Evolutionary conservation across 2,113 vertebrate species (phyloP).

Genomic region (Pheucticus melanocephalus): DNA sequence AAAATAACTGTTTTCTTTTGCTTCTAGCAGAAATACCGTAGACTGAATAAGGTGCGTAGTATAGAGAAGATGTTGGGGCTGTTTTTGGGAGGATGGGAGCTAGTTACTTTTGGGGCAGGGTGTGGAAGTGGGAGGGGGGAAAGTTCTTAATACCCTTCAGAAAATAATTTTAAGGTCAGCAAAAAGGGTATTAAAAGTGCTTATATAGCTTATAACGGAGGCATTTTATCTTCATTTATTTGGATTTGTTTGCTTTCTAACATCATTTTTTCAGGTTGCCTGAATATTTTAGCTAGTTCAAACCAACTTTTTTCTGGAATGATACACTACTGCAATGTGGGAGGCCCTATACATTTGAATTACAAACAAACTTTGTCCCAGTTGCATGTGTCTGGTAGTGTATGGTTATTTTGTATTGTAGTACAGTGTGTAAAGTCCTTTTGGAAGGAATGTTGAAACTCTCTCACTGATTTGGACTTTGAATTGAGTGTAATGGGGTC

Average conservation of each 20-base stretch:
- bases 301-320: neutral
- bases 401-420: neutral
- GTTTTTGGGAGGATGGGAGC: slow-evolving; percentile 51
- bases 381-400: neutral
- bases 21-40: slow-evolving; percentile 64
- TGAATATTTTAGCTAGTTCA: neutral
- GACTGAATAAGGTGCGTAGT: slow-evolving; percentile 64
- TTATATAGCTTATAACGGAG: neutral
- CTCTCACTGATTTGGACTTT: neutral
- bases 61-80: slow-evolving; percentile 57
- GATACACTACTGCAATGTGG: neutral
- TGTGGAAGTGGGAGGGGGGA: slow-evolving; percentile 9
- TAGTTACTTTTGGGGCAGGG: slow-evolving; percentile 52
- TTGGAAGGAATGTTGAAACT: neutral
- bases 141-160: neutral
- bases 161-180: neutral
- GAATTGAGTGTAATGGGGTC: neutral
- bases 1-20: slow-evolving; percentile 58
- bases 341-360: neutral
- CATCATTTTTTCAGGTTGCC: neutral
- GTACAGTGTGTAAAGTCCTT: neutral
- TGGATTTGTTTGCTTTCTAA: neutral
- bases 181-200: neutral
- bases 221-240: neutral
- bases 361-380: neutral